Conservation (phyloP, 2,888 invertebrate genomes). For the Amphipoea lucens region DNA sequence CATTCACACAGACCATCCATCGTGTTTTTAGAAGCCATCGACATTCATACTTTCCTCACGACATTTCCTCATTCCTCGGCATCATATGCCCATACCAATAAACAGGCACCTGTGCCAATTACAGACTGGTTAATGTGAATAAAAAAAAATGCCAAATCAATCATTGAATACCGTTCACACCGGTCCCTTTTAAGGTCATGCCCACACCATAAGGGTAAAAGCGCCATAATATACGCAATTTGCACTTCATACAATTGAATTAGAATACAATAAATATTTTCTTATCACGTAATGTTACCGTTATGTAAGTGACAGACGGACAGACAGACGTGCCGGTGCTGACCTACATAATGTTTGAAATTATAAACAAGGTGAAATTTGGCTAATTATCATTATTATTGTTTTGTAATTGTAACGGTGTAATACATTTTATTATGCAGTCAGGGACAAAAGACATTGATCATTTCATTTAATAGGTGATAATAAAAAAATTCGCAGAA, state of each 20-base stretch:
- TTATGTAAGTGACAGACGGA: conserved; percentile 40
- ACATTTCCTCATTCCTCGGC: too few species aligned
- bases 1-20: too few species aligned
- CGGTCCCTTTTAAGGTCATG: too few species aligned
- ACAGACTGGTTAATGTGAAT: too few species aligned
- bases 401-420: not conserved
- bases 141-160: not conserved
- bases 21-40: too few species aligned
- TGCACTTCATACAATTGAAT: conserved; percentile 29
- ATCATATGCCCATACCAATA: too few species aligned
- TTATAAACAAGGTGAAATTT: conserved; percentile 22
- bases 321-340: conserved; percentile 21
- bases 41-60: too few species aligned
- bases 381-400: not conserved
- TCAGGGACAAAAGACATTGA: not conserved
- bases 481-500: not conserved
- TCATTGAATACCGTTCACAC: not conserved
- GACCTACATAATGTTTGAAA: conserved; percentile 29
- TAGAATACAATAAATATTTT: conserved; percentile 53
- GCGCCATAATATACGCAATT: conserved; percentile 2
- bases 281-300: conserved; percentile 54
- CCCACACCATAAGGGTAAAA: not conserved
- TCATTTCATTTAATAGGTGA: not conserved
- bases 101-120: too few species aligned
- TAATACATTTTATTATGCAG: not conserved